Evolutionary conservation across 1,140 invertebrate genomes (phyloP).

Genomic region (Drosophila murphyi): DNA sequence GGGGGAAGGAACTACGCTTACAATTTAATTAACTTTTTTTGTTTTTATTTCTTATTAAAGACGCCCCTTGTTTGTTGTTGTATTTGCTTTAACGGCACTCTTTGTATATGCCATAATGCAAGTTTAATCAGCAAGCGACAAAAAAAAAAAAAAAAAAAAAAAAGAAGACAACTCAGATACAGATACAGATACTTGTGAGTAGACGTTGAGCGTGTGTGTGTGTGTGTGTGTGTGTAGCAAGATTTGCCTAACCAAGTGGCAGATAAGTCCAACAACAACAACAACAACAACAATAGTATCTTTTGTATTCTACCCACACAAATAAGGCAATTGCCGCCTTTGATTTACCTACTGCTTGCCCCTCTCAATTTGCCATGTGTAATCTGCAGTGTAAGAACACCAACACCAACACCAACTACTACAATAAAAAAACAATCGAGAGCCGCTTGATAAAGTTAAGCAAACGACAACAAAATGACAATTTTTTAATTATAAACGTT

Average conservation of each 20-base stretch:
- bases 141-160: constrained; percentile 42
- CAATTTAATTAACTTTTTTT: constrained; percentile 80
- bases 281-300: constrained; percentile 52
- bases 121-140: constrained; percentile 79
- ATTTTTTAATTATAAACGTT: constrained; percentile 75
- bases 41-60: constrained; percentile 76
- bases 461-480: constrained; percentile 76
- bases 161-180: constrained; percentile 5
- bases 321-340: constrained; percentile 44
- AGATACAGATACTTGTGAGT: constrained; percentile 28
- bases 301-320: constrained; percentile 35
- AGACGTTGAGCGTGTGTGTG: constrained; percentile 30
- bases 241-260: constrained; percentile 67
- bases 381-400: constrained; percentile 70
- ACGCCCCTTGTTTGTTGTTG: constrained; percentile 57
- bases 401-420: constrained; percentile 8
- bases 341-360: constrained; percentile 37
- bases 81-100: constrained; percentile 75
- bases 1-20: constrained; percentile 41
- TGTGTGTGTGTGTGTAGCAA: constrained; percentile 25
- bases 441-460: constrained; percentile 68
- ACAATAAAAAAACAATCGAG: constrained; percentile 8
- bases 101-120: constrained; percentile 72
- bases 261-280: constrained; percentile 60
- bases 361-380: constrained; percentile 64